Base-by-base conservation (phyloP, 2,113 vertebrate species). In the Phalacrocorax carbo region DNA sequence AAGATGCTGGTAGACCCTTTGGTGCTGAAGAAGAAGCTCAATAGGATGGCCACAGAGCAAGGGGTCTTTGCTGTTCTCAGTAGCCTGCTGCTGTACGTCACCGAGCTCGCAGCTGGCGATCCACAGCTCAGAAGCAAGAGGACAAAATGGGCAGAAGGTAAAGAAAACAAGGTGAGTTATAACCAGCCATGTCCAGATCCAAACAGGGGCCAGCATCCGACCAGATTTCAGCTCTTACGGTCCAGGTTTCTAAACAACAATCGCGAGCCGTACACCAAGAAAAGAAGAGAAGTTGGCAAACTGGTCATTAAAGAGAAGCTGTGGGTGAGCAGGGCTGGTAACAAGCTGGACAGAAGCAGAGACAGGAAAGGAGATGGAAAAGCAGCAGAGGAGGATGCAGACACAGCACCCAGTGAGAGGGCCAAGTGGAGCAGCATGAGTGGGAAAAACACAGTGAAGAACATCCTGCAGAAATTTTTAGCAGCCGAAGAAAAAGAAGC, bases 191-290 rank as follows among this genome's bases (percentile, higher is more conserved):
- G 48, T 86, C 93, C 71, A 78, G 95, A 87, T 10, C 20, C 77
- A 36, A n/a, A 71, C 42, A 93, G 76, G 64, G 70, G 26, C 48
- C 97, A 86, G 17, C 86, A 97, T 21, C 98, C 98, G 5, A 99
- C 98, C 5, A 97, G 98, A 84, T 99, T 99, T 96, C 98, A 99
- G 96, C 98, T 99, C 61, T 97, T 99, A 64, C 98, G 98, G 64
- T 98, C 99, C 81, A 99, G 98, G 96, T 99, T 99, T 96, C 97
- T 98, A 92, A 98, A 98, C 73, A 86, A 78, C 21, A 98, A 98
- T n/a, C 98, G 98, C 0, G 99, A 99, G 93, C 97, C 98, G 0
- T 96, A 93, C 25, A 96, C 97, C 69, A 99, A 97, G 82, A 98
- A 98, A 87, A 98, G 98, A 61, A 98, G 98, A 91, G 98, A 99